Evolutionary conservation across 2,888 invertebrate species (phyloP), one percentile per base, ranked within the genome.

Genomic region (Drosophila algonquin): DNA sequence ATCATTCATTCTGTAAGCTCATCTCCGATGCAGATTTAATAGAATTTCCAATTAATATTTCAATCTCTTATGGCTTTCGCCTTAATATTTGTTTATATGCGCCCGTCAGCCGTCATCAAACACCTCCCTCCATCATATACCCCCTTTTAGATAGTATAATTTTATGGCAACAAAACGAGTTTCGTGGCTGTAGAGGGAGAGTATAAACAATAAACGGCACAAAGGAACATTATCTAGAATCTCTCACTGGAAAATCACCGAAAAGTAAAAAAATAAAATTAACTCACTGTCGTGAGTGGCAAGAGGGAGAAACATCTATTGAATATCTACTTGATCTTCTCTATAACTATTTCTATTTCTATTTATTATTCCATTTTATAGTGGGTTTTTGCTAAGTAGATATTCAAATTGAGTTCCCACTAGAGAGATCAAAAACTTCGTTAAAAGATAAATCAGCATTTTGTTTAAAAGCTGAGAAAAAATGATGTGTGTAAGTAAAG

Each of bases 201-300:
- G 67, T 63, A 76, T 61, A 47, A 16, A 56, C 46, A 78, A 63
- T 63, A 61, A 63, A 55, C 61, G 30, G 61, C 62, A 18, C 53
- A 62, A 56, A 52, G 56, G 56, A 70, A 63, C 52, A 56, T 62
- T 52, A 71, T 81, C 60, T 75, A 65, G 56, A 76, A 69, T 68
- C 35, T 45, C 52, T 35, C 54, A 65, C 77, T 82, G 77, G 71
- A 82, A 80, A 82, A 71, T 72, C 62, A 55, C 70, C 56, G 21
- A 59, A 69, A 60, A 44, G 48, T 56, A 52, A 16, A 32, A 40
- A n/a, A 48, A 50, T 27, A 10, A 47, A 14, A 7, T 27, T 12
- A 10, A 46, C 48, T 59, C 21, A 50, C 24, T 52, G 35, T 47
- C 48, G 35, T 55, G 35, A 53, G 35, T 30, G 54, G 24, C 48